Evolutionary conservation across 2,113 vertebrate genomes (phyloP).

Genomic region (Eurypyga helias): DNA sequence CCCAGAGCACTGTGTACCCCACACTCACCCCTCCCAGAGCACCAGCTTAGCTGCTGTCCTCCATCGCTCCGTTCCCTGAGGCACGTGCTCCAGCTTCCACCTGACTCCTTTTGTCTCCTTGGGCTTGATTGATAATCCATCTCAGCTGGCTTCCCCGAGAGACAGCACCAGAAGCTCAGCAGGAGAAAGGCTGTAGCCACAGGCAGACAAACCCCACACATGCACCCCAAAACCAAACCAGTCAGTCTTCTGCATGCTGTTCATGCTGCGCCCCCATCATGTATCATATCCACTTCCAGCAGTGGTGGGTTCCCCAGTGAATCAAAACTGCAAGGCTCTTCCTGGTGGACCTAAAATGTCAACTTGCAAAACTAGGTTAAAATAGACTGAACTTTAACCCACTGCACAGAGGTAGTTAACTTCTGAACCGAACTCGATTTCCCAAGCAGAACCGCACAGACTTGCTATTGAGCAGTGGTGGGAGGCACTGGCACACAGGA

Average conservation of each 20-base stretch:
- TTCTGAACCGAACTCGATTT: not conserved
- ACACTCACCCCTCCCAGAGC: not conserved
- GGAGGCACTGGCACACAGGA: not conserved
- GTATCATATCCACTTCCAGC: not conserved
- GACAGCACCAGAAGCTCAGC: not conserved
- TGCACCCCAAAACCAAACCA: not conserved
- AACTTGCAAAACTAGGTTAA: not conserved
- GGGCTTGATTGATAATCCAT: not conserved
- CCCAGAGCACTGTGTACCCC: rapidly evolving
- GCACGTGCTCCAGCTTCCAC: rapidly evolving
- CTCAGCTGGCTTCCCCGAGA: not conserved
- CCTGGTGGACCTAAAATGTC: not conserved
- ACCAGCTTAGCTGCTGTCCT: rapidly evolving
- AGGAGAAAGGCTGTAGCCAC: not conserved
- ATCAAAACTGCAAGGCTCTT: not conserved
- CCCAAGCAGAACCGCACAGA: not conserved
- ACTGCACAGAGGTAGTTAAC: not conserved
- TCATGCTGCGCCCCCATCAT: not conserved
- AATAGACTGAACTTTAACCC: not conserved
- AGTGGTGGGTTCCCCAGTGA: not conserved
- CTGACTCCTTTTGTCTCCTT: not conserved
- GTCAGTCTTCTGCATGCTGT: not conserved
- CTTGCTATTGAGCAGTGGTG: not conserved
- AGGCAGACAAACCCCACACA: not conserved
- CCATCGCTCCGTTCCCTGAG: rapidly evolving